Evolutionary conservation across 1,140 invertebrate genomes (phyloP), one percentile per base, ranked within the genome.

Genomic region (Aricia agestis): DNA sequence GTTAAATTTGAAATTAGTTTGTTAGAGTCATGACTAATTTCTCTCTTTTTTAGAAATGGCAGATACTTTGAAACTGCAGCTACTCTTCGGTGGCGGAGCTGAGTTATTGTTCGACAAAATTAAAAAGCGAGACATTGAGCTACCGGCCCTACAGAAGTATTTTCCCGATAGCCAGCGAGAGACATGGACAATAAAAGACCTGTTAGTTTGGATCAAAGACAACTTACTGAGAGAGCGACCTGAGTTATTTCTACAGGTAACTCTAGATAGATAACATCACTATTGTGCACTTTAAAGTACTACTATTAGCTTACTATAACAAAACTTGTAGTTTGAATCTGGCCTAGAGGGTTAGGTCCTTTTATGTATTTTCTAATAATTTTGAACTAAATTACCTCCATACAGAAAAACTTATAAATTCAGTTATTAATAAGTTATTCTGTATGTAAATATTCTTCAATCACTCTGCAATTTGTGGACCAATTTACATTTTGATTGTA

Each of bases 191-290:
- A 93, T 98, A 68, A 91, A 92, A 70, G 92, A 93, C 59, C 87
- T 99, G 18, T 87, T 99, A 0, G 79, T 93, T 2, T 98, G 97
- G 97, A 94, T 99, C 42, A 95, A 95, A 82, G 95, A 96, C 72
- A 98, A 98, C 87, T 89, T 98, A 67, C 85, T 99, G 42, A 95
- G 93, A 70, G 97, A 98, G 83, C 93, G 97, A 75, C 95, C 95
- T 11, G 97, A 98, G 86, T 92, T 99, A n/a, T 98, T 99, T 86
- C 83, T 98, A 52, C 95, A 97, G 92, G 95, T 88, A 76, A 93
- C 69, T 72, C 0, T 36, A 7, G 36, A 9, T 9, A 36, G 36
- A 36, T 36, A n/a, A n/a, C n/a, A n/a, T n/a, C n/a, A n/a, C n/a
- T n/a, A n/a, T n/a, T n/a, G n/a, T n/a, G n/a, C n/a, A n/a, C n/a